phyloP scores from a whole-genome alignment of 23 tunicate species.

The Trididemnum clinides region DNA sequence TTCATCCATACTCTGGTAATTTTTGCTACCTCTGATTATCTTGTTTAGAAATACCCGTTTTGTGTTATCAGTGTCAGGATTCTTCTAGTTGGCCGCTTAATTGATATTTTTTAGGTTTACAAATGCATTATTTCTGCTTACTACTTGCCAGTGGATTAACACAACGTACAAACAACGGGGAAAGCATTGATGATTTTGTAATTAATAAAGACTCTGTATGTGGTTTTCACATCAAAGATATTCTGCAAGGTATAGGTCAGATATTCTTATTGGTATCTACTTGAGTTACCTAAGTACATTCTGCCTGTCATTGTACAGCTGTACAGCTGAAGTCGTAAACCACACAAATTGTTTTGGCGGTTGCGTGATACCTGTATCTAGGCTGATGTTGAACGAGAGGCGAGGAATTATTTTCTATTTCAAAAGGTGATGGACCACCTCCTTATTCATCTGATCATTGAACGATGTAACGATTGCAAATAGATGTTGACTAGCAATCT shows the following conservation, averaged over 20 bases:
- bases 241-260: slow-evolving; percentile 35
- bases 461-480: too few species aligned
- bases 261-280: neutral
- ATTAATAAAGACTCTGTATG: slow-evolving; percentile 39
- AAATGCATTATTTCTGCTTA: slow-evolving; percentile 82
- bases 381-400: too few species aligned
- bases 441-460: too few species aligned
- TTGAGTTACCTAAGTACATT: neutral
- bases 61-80: neutral
- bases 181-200: slow-evolving; percentile 26
- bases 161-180: slow-evolving; percentile 27
- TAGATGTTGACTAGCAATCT: too few species aligned
- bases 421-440: too few species aligned
- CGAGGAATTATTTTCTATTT: too few species aligned
- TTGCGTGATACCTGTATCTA: too few species aligned
- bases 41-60: neutral
- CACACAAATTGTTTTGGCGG: neutral
- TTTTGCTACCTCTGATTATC: too few species aligned
- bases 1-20: slow-evolving; percentile 67
- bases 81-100: neutral
- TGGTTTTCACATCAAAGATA: slow-evolving; percentile 74
- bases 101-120: slow-evolving; percentile 61
- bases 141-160: slow-evolving; percentile 74
- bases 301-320: neutral
- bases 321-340: neutral